A percentile compares a stretch with the other conserved stretches of the same genome.
Conservation (phyloP, 2,888 invertebrate species). For the Molorchus minor region DNA sequence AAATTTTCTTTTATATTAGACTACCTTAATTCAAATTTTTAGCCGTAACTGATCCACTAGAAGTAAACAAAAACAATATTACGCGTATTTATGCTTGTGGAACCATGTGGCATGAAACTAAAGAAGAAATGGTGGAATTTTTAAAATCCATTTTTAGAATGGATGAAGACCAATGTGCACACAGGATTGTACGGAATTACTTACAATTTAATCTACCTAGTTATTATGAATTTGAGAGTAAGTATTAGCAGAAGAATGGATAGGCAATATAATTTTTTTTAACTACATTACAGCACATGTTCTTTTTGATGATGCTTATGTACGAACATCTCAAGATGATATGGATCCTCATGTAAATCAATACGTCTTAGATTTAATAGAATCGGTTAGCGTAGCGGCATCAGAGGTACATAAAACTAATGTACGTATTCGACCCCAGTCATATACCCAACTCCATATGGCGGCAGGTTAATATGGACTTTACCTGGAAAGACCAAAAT, state of each 20-base stretch:
- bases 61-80: constrained; percentile 73
- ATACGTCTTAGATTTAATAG: constrained; percentile 79
- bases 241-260: constrained; percentile 49
- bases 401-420: constrained; percentile 74
- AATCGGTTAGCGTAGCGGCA: constrained; percentile 79
- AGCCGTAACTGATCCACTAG: constrained; percentile 4
- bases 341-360: constrained; percentile 79
- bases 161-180: constrained; percentile 91
- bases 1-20: too few species aligned
- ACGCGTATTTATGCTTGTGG: constrained; percentile 81
- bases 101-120: constrained; percentile 95
- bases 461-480: constrained; percentile 84
- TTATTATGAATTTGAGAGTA: constrained; percentile 90
- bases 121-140: constrained; percentile 90
- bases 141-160: constrained; percentile 87
- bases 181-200: constrained; percentile 82
- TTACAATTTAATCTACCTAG: constrained; percentile 78
- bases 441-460: constrained; percentile 85
- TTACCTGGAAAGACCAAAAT: constrained; percentile 86
- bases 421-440: constrained; percentile 73
- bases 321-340: constrained; percentile 69
- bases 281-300: constrained; percentile 71
- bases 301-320: constrained; percentile 88
- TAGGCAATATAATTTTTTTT: neutral
- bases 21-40: too few species aligned